Evolutionary conservation across 1,140 invertebrate genomes (phyloP).

Genomic region (Drosophila hydei): DNA sequence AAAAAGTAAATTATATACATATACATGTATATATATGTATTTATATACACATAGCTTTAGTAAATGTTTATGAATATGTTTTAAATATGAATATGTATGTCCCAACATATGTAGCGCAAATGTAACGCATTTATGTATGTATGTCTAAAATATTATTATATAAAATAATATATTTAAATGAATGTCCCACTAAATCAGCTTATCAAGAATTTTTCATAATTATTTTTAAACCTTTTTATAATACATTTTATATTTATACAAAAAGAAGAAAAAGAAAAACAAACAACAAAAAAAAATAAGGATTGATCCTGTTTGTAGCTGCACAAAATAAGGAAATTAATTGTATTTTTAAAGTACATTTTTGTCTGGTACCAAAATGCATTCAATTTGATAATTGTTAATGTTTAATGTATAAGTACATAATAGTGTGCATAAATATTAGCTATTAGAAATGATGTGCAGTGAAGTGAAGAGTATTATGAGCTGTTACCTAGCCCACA

Average conservation of each 20-base stretch:
- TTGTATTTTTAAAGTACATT: constrained; percentile 67
- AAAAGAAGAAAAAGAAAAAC: not conserved
- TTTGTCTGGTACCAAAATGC: constrained; percentile 72
- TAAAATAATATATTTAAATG: constrained; percentile 39
- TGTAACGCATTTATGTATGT: constrained; percentile 68
- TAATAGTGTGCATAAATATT: constrained; percentile 13
- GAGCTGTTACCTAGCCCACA: constrained; percentile 47
- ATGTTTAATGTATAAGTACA: constrained; percentile 46
- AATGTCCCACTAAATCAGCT: constrained; percentile 57
- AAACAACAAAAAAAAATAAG: not conserved
- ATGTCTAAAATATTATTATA: constrained; percentile 38
- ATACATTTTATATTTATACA: constrained; percentile 62
- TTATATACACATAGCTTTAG: constrained; percentile 42
- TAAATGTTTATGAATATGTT: constrained; percentile 40
- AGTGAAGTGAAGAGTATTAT: constrained; percentile 25
- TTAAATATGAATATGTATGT: constrained; percentile 30
- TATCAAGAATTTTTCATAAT: constrained; percentile 54
- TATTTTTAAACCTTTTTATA: constrained; percentile 72
- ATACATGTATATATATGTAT: constrained; percentile 21
- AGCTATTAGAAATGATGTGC: constrained; percentile 20
- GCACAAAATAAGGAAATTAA: constrained; percentile 46
- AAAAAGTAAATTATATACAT: constrained; percentile 42
- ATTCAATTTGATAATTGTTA: constrained; percentile 74
- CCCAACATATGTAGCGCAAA: constrained; percentile 44
- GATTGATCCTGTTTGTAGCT: constrained; percentile 36